Evolutionary conservation across 2,797 vertebrate genomes (phyloP).

Genomic region (Agapornis canus): DNA sequence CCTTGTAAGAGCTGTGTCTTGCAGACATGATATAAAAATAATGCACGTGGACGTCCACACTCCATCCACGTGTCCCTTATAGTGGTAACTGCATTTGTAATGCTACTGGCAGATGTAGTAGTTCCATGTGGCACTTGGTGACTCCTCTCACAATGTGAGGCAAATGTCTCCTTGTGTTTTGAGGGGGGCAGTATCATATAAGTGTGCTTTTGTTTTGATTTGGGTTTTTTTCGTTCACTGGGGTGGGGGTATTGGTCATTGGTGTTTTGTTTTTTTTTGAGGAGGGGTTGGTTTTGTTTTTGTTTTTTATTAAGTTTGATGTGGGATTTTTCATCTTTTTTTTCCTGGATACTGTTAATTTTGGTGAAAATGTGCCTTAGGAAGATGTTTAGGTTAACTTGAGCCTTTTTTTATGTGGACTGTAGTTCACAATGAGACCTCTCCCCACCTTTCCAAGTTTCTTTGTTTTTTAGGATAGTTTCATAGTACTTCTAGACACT

Average conservation of each 20-base stretch:
- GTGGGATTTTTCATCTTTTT: neutral
- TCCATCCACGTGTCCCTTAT: fast-evolving
- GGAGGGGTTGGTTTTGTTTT: neutral
- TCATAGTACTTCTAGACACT: neutral
- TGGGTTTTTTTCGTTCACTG: neutral
- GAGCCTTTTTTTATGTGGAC: neutral
- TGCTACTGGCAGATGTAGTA: neutral
- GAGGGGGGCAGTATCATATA: neutral
- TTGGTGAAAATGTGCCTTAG: neutral
- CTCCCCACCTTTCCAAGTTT: neutral
- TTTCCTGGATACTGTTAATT: neutral
- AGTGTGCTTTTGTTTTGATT: neutral
- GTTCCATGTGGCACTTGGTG: neutral
- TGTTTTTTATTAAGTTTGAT: neutral
- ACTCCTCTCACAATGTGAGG: neutral
- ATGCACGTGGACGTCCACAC: fast-evolving
- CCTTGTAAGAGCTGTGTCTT: neutral
- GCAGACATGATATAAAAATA: neutral
- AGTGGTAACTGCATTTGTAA: neutral
- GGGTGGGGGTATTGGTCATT: too few species aligned
- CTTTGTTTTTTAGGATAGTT: neutral
- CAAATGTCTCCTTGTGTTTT: neutral
- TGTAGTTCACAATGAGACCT: neutral
- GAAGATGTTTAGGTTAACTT: neutral
- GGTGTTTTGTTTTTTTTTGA: neutral